These are phyloP conservation scores for Yoshiicerus persimilis DNA, from an alignment of 1,140 invertebrate genomes.

Conservation along the genomic window DNA sequence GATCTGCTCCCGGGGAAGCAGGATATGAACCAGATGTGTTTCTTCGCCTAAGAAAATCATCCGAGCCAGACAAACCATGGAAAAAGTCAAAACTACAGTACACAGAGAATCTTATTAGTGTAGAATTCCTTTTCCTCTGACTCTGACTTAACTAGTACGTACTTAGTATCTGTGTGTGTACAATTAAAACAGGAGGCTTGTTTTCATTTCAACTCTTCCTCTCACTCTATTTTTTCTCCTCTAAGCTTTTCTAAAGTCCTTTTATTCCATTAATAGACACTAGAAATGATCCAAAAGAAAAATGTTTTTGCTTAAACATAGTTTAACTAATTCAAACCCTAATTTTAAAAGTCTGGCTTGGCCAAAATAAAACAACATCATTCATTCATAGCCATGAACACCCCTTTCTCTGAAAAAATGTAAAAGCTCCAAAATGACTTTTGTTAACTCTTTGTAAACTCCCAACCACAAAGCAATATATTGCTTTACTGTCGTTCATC, in stretches of 20 bases:
- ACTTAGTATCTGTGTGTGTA: background rate
- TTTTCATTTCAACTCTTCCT: background rate
- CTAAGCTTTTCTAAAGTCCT: background rate
- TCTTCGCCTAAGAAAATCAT: background rate
- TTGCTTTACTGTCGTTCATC: conserved; percentile 3
- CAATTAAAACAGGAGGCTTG: background rate
- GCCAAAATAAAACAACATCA: background rate
- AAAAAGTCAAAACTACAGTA: background rate
- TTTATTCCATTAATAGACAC: background rate
- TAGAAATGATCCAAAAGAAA: background rate
- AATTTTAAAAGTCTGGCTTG: background rate
- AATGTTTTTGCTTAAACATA: background rate
- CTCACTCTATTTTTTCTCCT: background rate
- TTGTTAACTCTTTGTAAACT: background rate
- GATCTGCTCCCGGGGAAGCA: background rate
- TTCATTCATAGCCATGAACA: background rate
- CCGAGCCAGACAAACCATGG: background rate
- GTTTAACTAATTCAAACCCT: background rate
- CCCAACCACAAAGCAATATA: background rate
- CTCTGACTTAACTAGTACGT: background rate
- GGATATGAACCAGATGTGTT: conserved; percentile 25
- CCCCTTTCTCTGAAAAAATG: background rate
- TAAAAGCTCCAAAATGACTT: conserved; percentile 5
- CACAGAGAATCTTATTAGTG: background rate
- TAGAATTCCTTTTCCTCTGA: background rate